Evolutionary conservation across 2,888 invertebrate genomes (phyloP).

Genomic region (Erynnis tages): DNA sequence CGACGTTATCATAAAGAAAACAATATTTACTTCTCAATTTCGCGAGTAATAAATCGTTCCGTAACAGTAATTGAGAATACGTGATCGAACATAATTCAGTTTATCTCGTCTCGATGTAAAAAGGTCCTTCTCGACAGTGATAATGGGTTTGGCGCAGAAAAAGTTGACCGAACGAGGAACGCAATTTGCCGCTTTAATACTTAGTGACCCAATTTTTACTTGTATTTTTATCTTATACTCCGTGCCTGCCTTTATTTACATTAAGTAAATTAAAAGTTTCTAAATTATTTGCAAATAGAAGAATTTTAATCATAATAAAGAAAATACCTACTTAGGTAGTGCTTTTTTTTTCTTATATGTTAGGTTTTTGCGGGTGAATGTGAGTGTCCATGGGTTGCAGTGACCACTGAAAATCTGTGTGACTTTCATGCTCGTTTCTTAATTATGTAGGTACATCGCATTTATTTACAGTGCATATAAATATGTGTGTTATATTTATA

Average conservation of each 20-base stretch:
- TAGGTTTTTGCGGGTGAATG: no score
- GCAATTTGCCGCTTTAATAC: conserved; percentile 20
- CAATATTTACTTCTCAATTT: conserved; percentile 16
- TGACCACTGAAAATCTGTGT: no score
- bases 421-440: no score
- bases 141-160: conserved; percentile 11
- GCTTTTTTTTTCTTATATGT: no score
- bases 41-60: conserved; percentile 30
- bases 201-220: conserved; percentile 18
- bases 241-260: no score
- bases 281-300: not conserved
- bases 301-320: no score
- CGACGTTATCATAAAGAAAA: not conserved
- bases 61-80: conserved; percentile 35
- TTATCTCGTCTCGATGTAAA: conserved; percentile 24
- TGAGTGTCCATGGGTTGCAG: no score
- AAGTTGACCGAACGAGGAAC: conserved; percentile 12
- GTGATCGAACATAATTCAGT: conserved; percentile 45
- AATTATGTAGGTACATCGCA: no score
- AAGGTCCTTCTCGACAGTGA: conserved; percentile 2
- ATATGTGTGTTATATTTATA: no score
- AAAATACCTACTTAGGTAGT: no score
- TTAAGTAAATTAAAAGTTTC: not conserved
- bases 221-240: not conserved
- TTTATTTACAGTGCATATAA: no score